Evolutionary conservation across 2,888 invertebrate genomes (phyloP), one percentile per base, ranked within the genome.

Genomic region (Volucella bombylans): DNA sequence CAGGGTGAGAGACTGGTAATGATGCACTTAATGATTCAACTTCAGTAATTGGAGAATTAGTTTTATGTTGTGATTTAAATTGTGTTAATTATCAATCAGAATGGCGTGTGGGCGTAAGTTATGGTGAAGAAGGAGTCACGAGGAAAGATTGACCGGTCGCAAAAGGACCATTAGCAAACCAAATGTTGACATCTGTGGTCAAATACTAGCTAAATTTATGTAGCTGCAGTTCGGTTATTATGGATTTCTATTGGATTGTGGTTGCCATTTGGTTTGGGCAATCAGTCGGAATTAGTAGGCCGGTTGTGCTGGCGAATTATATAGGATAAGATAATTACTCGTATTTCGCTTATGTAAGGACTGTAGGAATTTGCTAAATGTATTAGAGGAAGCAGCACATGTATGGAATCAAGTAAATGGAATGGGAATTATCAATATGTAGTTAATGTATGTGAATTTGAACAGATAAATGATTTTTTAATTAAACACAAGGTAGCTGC

Each of bases 151-250:
- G 41, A 9, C 11, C 15, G 39, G 14, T 15, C 11, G 39, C 45
- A 76, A 57, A 69, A 14, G 38, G 47, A 74, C 83, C 79, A 83
- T 79, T 83, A 79, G 74, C 79, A 79, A 83, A 74, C 83, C 83
- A 79, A 80, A 80, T 80, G 83, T 74, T 83, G 83, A 83, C 80
- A 83, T 83, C 69, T 83, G 80, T 14, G 83, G 83, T 83, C 39
- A 65, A 47, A 74, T 47, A 55, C 59, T 65, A 79, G 59, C 45
- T 47, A 45, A 79, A 83, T 83, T 69, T 79, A 83, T 80, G 64
- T 67, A 64, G 64, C 74, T 83, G 79, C 83, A 83, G 47, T 61
- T 74, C 41, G 68, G 61, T 61, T 54, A 71, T 80, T 80, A 74
- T 64, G 62, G 69, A 64, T 78, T 69, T 61, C 64, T 65, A 59